Conservation (phyloP, 2,113 vertebrate genomes). For the Ia io region DNA sequence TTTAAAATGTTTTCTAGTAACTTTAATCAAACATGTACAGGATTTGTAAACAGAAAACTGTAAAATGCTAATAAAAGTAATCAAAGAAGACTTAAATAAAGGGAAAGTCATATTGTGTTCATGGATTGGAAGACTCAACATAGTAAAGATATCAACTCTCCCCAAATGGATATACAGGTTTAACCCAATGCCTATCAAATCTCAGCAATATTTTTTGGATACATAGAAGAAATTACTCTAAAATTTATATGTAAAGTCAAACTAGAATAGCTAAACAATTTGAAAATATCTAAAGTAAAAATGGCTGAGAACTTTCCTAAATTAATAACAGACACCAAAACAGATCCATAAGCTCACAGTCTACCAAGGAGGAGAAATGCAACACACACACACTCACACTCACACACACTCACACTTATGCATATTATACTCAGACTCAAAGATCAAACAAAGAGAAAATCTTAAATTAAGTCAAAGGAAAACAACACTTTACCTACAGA, state of each 20-base stretch:
- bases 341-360: neutral
- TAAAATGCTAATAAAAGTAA: neutral
- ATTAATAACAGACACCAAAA: neutral
- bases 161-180: neutral
- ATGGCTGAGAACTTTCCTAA: neutral
- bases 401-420: neutral
- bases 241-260: neutral
- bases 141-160: neutral
- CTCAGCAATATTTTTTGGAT: neutral
- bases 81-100: neutral
- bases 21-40: neutral
- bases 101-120: neutral
- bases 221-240: neutral
- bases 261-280: neutral
- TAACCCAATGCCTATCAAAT: neutral
- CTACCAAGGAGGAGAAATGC: neutral
- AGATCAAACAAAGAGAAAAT: constrained; percentile 16
- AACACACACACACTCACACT: neutral
- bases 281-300: constrained; percentile 24
- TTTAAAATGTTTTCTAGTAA: neutral
- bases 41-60: neutral
- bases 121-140: neutral
- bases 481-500: neutral
- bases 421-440: neutral
- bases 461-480: neutral